Evolutionary conservation across 2,888 invertebrate genomes (phyloP).

Genomic region (Globia sparganii): DNA sequence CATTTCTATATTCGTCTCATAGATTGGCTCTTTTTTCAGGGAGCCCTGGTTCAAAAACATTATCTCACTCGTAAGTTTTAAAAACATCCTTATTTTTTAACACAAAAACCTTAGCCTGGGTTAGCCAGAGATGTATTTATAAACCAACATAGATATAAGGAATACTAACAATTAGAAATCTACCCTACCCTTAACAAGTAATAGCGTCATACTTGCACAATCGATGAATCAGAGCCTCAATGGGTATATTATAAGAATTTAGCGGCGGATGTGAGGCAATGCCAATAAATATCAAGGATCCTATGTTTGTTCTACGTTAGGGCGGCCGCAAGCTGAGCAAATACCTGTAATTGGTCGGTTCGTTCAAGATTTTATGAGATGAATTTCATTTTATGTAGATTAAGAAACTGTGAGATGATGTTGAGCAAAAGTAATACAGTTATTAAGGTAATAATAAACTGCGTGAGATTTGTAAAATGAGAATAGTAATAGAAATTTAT

Average conservation of each 20-base stretch:
- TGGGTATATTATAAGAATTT: constrained; percentile 68
- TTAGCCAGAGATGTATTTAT: too few species aligned
- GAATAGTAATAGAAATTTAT: too few species aligned
- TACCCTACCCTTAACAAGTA: constrained; percentile 54
- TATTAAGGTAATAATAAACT: too few species aligned
- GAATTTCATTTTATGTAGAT: neutral
- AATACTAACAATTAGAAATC: constrained; percentile 4
- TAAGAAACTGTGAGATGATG: too few species aligned
- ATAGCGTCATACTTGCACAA: constrained; percentile 73
- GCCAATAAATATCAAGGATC: constrained; percentile 78
- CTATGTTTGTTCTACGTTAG: constrained; percentile 67
- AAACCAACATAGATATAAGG: neutral
- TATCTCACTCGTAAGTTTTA: neutral
- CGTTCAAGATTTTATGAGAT: neutral
- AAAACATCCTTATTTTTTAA: neutral
- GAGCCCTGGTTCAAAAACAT: neutral
- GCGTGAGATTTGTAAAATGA: too few species aligned
- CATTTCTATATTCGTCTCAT: neutral
- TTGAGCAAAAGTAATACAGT: too few species aligned
- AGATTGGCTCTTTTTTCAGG: neutral
- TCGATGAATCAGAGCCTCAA: constrained; percentile 73
- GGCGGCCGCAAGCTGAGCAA: constrained; percentile 51
- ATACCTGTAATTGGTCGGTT: neutral
- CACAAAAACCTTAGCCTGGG: too few species aligned
- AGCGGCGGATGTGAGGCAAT: constrained; percentile 77